phyloP scores from a whole-genome alignment of 2,888 invertebrate species.

The Beris chalybata region DNA sequence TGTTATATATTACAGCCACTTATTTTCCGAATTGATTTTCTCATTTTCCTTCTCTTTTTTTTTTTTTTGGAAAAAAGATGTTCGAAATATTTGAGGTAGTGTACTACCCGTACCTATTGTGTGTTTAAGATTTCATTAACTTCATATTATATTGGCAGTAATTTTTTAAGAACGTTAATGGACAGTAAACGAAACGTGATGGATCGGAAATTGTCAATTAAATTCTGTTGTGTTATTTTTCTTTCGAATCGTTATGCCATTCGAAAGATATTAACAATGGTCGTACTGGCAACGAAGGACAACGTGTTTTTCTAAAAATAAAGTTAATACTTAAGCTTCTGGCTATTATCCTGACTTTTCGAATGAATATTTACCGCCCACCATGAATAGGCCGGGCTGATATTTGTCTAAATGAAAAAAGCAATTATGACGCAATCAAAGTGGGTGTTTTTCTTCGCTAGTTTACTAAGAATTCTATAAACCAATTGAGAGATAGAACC shows the following conservation, averaged over 20 bases:
- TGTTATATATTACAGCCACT: slow-evolving; percentile 11
- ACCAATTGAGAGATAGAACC: no score
- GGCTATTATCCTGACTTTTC: no score
- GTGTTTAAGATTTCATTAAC: slow-evolving; percentile 17
- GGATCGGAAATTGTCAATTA: background rate
- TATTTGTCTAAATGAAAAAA: no score
- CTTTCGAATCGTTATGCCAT: background rate
- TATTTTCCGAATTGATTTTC: slow-evolving; percentile 13
- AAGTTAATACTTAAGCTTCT: no score
- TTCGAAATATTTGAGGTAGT: background rate
- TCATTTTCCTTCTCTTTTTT: background rate
- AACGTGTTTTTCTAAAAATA: no score
- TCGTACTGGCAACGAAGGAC: no score
- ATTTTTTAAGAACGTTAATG: slow-evolving; percentile 9
- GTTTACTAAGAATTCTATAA: no score
- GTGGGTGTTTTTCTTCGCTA: no score
- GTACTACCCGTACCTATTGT: slow-evolving; percentile 1
- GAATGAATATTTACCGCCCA: no score
- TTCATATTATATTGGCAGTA: slow-evolving; percentile 10
- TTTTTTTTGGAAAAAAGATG: background rate
- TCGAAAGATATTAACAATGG: no score
- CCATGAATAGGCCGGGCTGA: no score
- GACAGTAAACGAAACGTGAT: slow-evolving; percentile 1
- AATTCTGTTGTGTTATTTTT: background rate
- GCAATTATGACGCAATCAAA: no score